A percentile compares a stretch with the other conserved stretches of the same genome.
phyloP scores from a whole-genome alignment of 2,888 invertebrate genomes.

The Scaeva pyrastri region DNA sequence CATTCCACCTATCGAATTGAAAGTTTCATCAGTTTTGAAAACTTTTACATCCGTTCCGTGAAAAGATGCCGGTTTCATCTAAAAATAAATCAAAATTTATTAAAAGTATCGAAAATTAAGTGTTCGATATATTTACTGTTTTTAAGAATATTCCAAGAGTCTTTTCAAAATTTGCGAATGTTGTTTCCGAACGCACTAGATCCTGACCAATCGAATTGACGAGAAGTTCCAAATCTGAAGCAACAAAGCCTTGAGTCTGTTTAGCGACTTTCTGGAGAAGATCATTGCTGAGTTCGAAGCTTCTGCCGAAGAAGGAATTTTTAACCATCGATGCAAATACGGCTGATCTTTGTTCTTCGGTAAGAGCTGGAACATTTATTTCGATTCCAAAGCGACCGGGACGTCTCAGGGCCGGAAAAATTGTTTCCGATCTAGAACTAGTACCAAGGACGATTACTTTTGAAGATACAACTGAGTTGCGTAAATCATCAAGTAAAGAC shows the following conservation, averaged over 20 bases:
- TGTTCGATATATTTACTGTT: constrained; percentile 34
- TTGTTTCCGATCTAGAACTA: constrained; percentile 84
- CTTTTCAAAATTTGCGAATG: background rate
- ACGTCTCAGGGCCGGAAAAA: constrained; percentile 84
- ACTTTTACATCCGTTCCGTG: constrained; percentile 84
- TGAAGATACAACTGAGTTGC: constrained; percentile 71
- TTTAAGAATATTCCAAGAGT: constrained; percentile 49
- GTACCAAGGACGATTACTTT: constrained; percentile 85
- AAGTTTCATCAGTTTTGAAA: constrained; percentile 81
- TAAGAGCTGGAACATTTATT: constrained; percentile 85
- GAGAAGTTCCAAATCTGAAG: constrained; percentile 85
- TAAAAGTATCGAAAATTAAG: background rate
- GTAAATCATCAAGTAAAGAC: constrained; percentile 84
- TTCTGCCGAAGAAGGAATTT: constrained; percentile 62
- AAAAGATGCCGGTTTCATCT: constrained; percentile 82
- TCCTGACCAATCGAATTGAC: constrained; percentile 82
- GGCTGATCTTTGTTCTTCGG: constrained; percentile 82
- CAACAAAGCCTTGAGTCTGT: constrained; percentile 86
- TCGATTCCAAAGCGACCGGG: constrained; percentile 86
- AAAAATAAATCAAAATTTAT: background rate
- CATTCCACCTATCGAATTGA: constrained; percentile 86
- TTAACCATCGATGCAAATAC: constrained; percentile 82
- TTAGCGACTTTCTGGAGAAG: constrained; percentile 81
- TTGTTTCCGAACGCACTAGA: constrained; percentile 62
- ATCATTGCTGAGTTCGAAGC: constrained; percentile 55